phyloP scores from a whole-genome alignment of 2,888 invertebrate species.

The Sarcophaga carnaria region DNA sequence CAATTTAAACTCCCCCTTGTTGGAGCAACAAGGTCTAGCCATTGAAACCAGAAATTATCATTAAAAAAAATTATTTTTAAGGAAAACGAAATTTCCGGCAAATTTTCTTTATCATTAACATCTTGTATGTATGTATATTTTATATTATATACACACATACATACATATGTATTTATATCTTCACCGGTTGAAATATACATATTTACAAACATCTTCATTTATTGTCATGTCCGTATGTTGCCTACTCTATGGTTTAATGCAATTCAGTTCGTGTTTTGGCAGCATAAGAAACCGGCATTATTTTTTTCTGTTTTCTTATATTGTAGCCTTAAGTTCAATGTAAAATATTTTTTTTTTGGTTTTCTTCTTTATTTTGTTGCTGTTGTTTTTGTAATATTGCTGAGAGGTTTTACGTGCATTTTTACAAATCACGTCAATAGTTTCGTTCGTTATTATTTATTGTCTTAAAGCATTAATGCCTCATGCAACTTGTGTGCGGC shows the following conservation, averaged over 20 bases:
- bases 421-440: neutral
- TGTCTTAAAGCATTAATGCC: neutral
- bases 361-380: constrained; percentile 19
- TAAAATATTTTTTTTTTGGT: constrained; percentile 45
- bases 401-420: constrained; percentile 40
- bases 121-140: constrained; percentile 21
- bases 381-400: constrained; percentile 7
- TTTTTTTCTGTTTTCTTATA: constrained; percentile 37
- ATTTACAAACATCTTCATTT: neutral
- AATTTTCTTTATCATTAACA: constrained; percentile 38
- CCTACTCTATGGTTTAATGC: constrained; percentile 4
- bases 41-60: constrained; percentile 37
- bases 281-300: constrained; percentile 43
- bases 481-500: constrained; percentile 22
- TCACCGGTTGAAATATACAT: too few relatives aligned
- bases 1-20: neutral
- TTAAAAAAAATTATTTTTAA: constrained; percentile 2
- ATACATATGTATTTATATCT: neutral
- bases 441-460: neutral
- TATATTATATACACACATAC: neutral
- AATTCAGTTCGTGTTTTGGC: constrained; percentile 9
- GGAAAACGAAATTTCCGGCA: constrained; percentile 41
- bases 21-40: neutral
- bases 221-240: constrained; percentile 8
- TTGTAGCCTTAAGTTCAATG: constrained; percentile 65